Evolutionary conservation across 2,888 invertebrate species (phyloP).

Genomic region (Andrena bicolor): DNA sequence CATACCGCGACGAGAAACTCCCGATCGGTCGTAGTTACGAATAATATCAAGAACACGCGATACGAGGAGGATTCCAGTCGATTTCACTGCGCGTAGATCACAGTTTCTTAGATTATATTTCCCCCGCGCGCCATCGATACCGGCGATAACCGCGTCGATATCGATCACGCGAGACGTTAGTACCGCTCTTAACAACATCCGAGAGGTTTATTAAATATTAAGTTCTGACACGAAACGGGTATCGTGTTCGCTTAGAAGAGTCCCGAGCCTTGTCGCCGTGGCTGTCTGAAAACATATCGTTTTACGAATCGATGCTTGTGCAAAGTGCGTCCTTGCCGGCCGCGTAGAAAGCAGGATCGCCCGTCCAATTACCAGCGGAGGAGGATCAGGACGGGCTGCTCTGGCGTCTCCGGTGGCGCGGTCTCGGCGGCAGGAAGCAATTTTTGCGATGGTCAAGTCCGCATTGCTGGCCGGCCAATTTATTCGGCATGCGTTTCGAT

Average conservation of each 20-base stretch:
- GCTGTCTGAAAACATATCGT: constrained; percentile 54
- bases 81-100: constrained; percentile 53
- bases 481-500: constrained; percentile 60
- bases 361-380: neutral
- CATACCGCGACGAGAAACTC: constrained; percentile 27
- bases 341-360: neutral
- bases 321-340: constrained; percentile 34
- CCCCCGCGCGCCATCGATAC: constrained; percentile 55
- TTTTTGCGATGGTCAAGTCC: constrained; percentile 63
- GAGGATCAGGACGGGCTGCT: neutral
- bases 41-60: constrained; percentile 45
- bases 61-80: constrained; percentile 43
- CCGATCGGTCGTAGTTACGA: constrained; percentile 33
- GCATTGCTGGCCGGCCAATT: constrained; percentile 43
- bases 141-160: constrained; percentile 43
- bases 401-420: neutral
- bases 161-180: constrained; percentile 61
- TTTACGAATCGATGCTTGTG: constrained; percentile 61
- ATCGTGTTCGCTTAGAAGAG: constrained; percentile 58
- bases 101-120: constrained; percentile 54
- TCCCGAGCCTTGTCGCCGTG: constrained; percentile 41
- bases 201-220: constrained; percentile 63
- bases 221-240: constrained; percentile 59
- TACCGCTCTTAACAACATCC: constrained; percentile 52
- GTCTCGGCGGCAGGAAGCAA: constrained; percentile 50